Percentiles rank a stretch among this genome's conserved stretches.
These are phyloP conservation scores for Amphiprion ocellaris DNA, from an alignment of 2,113 vertebrate genomes.

Conservation along the genomic window DNA sequence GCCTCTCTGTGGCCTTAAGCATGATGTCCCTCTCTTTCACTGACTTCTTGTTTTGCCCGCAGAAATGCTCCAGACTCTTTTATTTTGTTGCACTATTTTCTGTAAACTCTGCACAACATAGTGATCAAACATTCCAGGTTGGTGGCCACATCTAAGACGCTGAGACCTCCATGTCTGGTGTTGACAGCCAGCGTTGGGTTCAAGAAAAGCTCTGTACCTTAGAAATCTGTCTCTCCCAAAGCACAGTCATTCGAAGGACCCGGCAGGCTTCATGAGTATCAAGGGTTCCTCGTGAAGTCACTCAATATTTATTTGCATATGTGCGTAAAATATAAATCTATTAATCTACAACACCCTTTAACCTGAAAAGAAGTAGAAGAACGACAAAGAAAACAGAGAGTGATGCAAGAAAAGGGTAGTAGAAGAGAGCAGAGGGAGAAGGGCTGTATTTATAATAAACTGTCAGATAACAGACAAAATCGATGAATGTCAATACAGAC, in stretches of 20 bases:
- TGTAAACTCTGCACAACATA: not conserved
- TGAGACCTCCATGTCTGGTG: not conserved
- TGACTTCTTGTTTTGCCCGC: not conserved
- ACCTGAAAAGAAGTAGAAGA: not conserved
- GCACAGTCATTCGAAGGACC: not conserved
- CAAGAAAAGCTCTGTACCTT: not conserved
- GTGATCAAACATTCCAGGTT: not conserved
- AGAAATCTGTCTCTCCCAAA: not conserved
- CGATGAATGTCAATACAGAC: not conserved
- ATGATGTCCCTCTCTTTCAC: slow-evolving; percentile 6
- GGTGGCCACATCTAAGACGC: slow-evolving; percentile 4
- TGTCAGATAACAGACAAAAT: not conserved
- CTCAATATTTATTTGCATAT: not conserved
- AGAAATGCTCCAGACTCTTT: not conserved
- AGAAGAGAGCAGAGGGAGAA: not conserved
- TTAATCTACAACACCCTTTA: not conserved
- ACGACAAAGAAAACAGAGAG: not conserved
- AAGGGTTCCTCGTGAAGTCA: not conserved
- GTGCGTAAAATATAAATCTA: not conserved
- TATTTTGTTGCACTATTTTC: slow-evolving; percentile 3
- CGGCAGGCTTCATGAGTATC: not conserved
- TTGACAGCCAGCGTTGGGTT: not conserved
- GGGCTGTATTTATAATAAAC: not conserved
- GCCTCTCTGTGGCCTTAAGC: slow-evolving; percentile 5
- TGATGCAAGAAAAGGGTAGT: not conserved